Percentiles rank a stretch among this genome's conserved stretches.
Evolutionary conservation across 2,888 invertebrate genomes (phyloP).

Genomic region (Athrips mouffetella): DNA sequence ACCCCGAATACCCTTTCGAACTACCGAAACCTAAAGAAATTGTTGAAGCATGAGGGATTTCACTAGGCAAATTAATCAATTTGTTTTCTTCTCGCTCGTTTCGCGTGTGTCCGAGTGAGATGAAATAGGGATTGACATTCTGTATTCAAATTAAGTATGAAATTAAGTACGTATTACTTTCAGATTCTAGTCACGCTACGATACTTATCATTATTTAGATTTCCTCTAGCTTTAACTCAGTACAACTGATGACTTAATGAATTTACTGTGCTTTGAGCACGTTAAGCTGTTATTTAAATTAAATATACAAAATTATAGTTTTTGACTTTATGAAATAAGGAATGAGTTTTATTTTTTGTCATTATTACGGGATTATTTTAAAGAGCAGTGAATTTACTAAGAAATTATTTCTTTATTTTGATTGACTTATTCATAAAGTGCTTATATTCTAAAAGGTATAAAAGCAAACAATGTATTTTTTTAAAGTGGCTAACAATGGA

Average conservation of each 20-base stretch:
- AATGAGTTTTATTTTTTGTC: neutral
- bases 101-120: neutral
- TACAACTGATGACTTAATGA: slow-evolving; percentile 35
- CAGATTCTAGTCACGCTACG: neutral
- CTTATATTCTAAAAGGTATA: too few species aligned
- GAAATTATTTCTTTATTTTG: too few species aligned
- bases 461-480: too few species aligned
- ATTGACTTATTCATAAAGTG: too few species aligned
- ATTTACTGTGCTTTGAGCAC: slow-evolving; percentile 23
- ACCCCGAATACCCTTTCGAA: slow-evolving; percentile 84
- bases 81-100: neutral
- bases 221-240: slow-evolving; percentile 27
- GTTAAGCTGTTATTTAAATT: slow-evolving; percentile 6
- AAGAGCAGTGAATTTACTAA: too few species aligned
- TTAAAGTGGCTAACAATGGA: too few species aligned
- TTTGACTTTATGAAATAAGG: neutral
- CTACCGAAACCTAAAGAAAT: slow-evolving; percentile 21
- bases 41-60: neutral
- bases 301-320: slow-evolving; percentile 7
- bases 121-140: neutral
- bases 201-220: neutral
- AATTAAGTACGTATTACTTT: too few species aligned
- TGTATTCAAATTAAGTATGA: neutral
- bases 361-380: too few species aligned
- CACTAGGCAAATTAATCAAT: neutral